Evolutionary conservation across 2,888 invertebrate genomes (phyloP).

Genomic region (Drosophila trichaetosa): DNA sequence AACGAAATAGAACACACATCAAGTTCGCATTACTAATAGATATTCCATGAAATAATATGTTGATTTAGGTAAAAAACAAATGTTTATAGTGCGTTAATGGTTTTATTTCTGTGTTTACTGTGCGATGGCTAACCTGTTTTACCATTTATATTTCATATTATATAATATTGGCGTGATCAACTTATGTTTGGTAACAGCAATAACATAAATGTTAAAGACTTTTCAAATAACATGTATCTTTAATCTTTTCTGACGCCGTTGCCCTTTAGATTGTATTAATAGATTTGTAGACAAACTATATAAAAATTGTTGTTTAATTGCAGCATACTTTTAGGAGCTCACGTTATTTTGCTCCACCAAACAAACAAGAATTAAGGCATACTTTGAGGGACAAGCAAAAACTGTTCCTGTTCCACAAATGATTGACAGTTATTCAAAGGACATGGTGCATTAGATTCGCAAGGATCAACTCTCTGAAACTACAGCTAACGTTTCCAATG

Average conservation of each 20-base stretch:
- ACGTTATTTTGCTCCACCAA: not conserved
- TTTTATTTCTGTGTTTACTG: not conserved
- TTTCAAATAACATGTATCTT: not conserved
- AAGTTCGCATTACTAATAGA: not conserved
- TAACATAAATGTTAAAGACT: not conserved
- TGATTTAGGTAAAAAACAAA: not conserved
- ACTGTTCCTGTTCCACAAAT: not conserved
- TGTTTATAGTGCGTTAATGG: not conserved
- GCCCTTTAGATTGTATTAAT: not conserved
- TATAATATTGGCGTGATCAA: not conserved
- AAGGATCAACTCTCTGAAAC: not conserved
- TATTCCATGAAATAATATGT: not conserved
- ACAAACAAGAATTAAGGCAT: not conserved
- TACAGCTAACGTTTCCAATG: not conserved
- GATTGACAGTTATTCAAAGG: not conserved
- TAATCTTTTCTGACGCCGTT: not conserved
- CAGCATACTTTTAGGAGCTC: not conserved
- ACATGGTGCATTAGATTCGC: not conserved
- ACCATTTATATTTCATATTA: not conserved
- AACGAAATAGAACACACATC: not conserved
- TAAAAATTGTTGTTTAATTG: not conserved
- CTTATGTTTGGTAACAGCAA: not conserved
- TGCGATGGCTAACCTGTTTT: no score
- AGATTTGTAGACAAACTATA: not conserved
- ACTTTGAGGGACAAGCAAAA: not conserved